phyloP scores from a whole-genome alignment of 2,797 vertebrate genomes.

The Erethizon dorsatum region DNA sequence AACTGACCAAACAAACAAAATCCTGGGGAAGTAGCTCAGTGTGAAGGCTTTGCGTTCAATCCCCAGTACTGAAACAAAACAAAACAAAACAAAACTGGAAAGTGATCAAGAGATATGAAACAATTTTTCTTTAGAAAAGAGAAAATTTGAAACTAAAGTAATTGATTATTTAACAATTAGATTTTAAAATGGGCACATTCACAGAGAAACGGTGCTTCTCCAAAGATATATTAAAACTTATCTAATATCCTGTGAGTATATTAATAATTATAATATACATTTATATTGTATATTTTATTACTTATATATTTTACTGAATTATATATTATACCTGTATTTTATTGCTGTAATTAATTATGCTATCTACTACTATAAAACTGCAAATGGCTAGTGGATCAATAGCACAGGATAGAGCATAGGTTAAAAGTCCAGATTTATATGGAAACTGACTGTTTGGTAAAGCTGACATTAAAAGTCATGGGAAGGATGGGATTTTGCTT shows the following conservation, averaged over 20 bases:
- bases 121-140: constrained; percentile 23
- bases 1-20: neutral
- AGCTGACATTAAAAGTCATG: no score
- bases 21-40: neutral
- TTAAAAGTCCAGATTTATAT: neutral
- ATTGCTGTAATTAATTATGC: neutral
- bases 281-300: neutral
- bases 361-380: neutral
- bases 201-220: constrained; percentile 5
- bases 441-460: neutral
- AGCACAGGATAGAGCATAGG: neutral
- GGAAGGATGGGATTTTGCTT: neutral
- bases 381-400: neutral
- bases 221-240: neutral
- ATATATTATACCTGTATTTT: neutral
- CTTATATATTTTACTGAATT: neutral
- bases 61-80: neutral
- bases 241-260: neutral
- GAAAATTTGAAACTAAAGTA: neutral
- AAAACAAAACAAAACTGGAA: neutral
- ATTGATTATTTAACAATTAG: constrained; percentile 8
- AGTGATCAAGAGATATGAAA: neutral
- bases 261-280: neutral
- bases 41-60: neutral
- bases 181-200: constrained; percentile 28